Base-by-base conservation (phyloP, 2,797 vertebrate species). In the Iguana delicatissima region DNA sequence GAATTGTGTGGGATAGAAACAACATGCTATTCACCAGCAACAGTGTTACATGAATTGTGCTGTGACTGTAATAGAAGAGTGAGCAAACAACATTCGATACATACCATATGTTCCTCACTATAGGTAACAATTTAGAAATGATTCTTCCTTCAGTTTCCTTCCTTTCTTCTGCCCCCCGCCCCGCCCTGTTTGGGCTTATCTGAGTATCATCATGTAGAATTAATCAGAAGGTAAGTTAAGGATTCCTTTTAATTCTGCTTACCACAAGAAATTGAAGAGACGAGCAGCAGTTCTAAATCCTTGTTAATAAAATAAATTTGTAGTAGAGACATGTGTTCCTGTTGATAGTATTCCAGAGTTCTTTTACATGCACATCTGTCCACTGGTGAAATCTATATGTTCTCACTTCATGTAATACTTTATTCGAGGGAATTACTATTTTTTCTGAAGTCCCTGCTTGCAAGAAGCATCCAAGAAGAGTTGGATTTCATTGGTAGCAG, bases 11-110 rank as follows among this genome's bases (percentile, higher is more conserved):
- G 50, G 62, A 69, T 67, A 80, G 46, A 79, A 89, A 79, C 32
- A 89, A 22, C 26, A 50, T 85, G 74, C 72, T 89, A 74, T 69
- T 85, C 69, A 62, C 62, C 57, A n/a, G 55, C 59, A 85, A 32
- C 69, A 42, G 46, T 46, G 46, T 89, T 85, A 52, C 74, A 57
- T 62, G 72, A 69, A 72, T 85, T 89, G 74, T n/a, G 50, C 74
- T 50, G 79, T 7, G 83, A 26, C 57, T 80, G 18, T 22, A 35
- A 85, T 72, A 89, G 77, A 89, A 76, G 81, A 20, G 20, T 62
- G 69, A 84, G 26, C 62, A 89, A 62, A 85, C 62, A 85, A 35
- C 83, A 89, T 89, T 50, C 85, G 83, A 62, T 72, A 85, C 59
- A 32, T 80, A 62, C 74, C 83, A 80, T 80, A 80, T 89, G 83